Percentiles rank a stretch among this genome's conserved stretches.
These are phyloP conservation scores for Sitophilus oryzae DNA, from an alignment of 1,140 invertebrate species.

Conservation along the genomic window DNA sequence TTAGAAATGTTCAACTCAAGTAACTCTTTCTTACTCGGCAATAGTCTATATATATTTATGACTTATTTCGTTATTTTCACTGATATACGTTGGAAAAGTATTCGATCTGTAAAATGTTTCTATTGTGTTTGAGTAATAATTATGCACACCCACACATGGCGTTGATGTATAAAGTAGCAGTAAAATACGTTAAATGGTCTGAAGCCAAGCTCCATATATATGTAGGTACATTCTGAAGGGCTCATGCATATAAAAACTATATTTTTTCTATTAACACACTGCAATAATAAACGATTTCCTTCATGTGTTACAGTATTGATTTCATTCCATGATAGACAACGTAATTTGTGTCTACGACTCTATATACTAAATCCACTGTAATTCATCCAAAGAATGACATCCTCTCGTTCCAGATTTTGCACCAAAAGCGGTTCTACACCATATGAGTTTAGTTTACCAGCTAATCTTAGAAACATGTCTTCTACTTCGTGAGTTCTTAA, in stretches of 20 bases:
- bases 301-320: conserved; percentile 20
- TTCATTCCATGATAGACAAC: conserved; percentile 8
- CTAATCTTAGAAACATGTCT: conserved; percentile 23
- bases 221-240: conserved; percentile 19
- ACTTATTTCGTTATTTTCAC: not conserved
- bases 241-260: conserved; percentile 14
- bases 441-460: conserved; percentile 21
- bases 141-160: not conserved
- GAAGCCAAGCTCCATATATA: conserved; percentile 14
- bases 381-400: conserved; percentile 21
- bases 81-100: conserved; percentile 1
- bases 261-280: not conserved
- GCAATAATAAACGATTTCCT: conserved; percentile 8
- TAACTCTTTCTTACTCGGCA: not conserved
- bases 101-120: not conserved
- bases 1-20: not conserved
- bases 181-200: conserved; percentile 16
- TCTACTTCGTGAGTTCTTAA: conserved; percentile 9
- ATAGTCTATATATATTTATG: not conserved
- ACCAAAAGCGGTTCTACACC: conserved; percentile 22
- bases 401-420: conserved; percentile 3
- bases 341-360: conserved; percentile 2
- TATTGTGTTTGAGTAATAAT: not conserved
- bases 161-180: not conserved
- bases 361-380: conserved; percentile 20